Percentiles rank a stretch among this genome's conserved stretches.
These are phyloP conservation scores for Calypte anna DNA, from an alignment of 2,113 vertebrate species.

Conservation along the genomic window DNA sequence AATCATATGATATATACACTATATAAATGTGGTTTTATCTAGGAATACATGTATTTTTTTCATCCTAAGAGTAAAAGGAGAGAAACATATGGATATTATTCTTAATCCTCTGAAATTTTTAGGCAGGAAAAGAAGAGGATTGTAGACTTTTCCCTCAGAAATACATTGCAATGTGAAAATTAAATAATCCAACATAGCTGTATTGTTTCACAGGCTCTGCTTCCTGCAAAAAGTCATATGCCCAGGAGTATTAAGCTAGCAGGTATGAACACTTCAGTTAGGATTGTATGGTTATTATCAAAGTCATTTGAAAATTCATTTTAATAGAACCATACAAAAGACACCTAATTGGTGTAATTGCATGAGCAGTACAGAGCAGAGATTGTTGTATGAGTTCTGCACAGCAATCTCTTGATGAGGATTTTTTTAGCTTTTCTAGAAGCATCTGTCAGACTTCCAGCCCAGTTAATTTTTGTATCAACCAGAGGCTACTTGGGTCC, in stretches of 20 bases:
- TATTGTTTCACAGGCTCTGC: background rate
- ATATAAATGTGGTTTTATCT: background rate
- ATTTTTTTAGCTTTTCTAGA: background rate
- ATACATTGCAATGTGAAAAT: background rate
- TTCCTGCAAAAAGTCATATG: background rate
- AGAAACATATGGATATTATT: background rate
- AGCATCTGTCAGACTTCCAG: background rate
- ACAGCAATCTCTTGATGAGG: background rate
- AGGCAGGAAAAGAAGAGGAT: fast-evolving
- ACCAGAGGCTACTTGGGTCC: background rate
- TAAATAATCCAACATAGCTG: background rate
- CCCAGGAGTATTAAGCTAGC: background rate
- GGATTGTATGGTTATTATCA: background rate
- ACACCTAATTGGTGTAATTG: background rate
- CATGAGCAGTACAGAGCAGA: background rate
- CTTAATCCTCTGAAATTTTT: background rate
- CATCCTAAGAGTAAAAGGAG: background rate
- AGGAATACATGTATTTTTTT: background rate
- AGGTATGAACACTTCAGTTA: background rate
- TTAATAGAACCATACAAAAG: background rate
- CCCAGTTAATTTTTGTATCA: background rate
- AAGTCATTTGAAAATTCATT: background rate
- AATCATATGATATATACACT: background rate
- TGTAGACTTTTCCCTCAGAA: background rate
- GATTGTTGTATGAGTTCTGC: background rate